These are phyloP conservation scores for Halcyon chelicuti DNA, from an alignment of 2,797 vertebrate species.

Conservation along the genomic window DNA sequence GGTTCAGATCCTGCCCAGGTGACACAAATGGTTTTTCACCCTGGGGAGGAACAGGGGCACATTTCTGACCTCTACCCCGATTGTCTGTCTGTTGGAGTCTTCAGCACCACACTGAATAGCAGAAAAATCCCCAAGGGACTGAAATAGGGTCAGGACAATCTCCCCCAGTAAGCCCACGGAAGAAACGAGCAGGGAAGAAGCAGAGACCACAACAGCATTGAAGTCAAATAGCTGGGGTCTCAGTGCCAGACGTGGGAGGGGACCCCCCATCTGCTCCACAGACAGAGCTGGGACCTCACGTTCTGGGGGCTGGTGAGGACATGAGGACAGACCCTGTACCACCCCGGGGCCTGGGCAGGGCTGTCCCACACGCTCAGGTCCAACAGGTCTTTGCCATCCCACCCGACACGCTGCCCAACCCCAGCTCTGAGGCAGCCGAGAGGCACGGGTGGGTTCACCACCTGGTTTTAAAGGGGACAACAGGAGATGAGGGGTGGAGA, in stretches of 20 bases:
- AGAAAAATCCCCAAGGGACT: rapidly evolving
- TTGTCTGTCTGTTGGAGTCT: neutral
- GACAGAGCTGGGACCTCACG: rapidly evolving
- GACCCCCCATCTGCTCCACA: neutral
- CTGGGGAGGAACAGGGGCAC: neutral
- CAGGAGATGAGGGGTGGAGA: neutral
- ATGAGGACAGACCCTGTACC: rapidly evolving
- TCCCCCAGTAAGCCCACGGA: neutral
- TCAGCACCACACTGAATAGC: rapidly evolving
- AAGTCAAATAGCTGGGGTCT: neutral
- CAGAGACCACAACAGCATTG: neutral
- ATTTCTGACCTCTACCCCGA: neutral
- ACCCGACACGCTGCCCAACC: rapidly evolving
- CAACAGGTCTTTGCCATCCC: neutral
- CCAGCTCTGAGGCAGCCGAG: rapidly evolving
- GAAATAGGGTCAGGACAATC: neutral
- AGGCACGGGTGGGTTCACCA: rapidly evolving
- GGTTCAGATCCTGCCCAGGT: neutral
- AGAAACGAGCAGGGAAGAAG: neutral
- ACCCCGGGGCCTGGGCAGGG: neutral
- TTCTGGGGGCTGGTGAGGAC: neutral
- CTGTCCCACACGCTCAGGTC: rapidly evolving
- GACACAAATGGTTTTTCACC: neutral
- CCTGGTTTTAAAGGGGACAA: neutral
- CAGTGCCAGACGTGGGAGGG: neutral